phyloP scores from a whole-genome alignment of 2,888 invertebrate species.

The Bembecia ichneumoniformis region DNA sequence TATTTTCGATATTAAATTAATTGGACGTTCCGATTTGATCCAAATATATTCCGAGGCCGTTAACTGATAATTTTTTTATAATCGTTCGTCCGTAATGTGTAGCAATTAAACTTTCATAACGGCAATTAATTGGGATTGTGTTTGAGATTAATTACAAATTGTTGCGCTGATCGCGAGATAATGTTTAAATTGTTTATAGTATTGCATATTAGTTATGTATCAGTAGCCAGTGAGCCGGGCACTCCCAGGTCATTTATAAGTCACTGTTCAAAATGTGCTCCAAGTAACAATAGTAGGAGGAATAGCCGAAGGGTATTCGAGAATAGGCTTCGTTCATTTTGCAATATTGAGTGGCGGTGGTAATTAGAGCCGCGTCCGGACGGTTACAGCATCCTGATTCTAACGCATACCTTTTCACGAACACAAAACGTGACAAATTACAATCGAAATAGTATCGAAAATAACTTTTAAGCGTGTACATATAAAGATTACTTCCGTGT shows the following conservation, averaged over 20 bases:
- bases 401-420: conserved; percentile 34
- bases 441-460: not conserved
- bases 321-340: conserved; percentile 56
- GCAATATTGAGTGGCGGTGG: conserved; percentile 63
- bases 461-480: too few species aligned
- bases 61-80: conserved; percentile 28
- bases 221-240: conserved; percentile 35
- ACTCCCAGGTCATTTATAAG: conserved; percentile 52
- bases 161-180: conserved; percentile 43
- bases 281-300: conserved; percentile 53
- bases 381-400: conserved; percentile 66
- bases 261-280: conserved; percentile 45
- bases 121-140: conserved; percentile 49
- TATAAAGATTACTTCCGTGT: not conserved
- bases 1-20: conserved; percentile 11
- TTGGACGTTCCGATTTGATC: conserved; percentile 21
- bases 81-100: conserved; percentile 18
- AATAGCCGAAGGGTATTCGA: conserved; percentile 51
- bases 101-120: conserved; percentile 57
- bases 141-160: conserved; percentile 59
- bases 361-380: conserved; percentile 65
- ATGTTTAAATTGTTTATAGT: conserved; percentile 43
- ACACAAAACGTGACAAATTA: conserved; percentile 13
- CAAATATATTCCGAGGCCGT: conserved; percentile 31
- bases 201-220: conserved; percentile 21